Conservation (phyloP, 2,888 invertebrate genomes). For the Agriopis leucophaearia region DNA sequence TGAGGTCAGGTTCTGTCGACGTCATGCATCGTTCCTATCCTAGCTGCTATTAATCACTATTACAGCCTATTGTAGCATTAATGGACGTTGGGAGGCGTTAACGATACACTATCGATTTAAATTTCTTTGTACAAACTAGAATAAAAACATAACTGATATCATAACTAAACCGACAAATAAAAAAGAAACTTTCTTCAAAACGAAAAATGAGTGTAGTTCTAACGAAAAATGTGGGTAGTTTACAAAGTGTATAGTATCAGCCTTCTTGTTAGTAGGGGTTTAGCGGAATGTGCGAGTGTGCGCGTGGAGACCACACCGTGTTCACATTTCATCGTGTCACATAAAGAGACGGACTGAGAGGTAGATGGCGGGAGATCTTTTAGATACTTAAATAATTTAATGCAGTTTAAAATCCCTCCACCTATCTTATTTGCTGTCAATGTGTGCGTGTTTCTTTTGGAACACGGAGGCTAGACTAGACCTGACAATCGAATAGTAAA, state of each 20-base stretch:
- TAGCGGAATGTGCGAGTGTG: constrained; percentile 83
- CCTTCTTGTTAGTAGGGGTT: constrained; percentile 79
- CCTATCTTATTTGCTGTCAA: constrained; percentile 45
- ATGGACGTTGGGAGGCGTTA: constrained; percentile 71
- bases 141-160: too few species aligned
- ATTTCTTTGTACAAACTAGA: neutral
- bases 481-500: neutral
- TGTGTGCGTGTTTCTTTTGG: constrained; percentile 33
- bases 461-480: constrained; percentile 24
- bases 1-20: constrained; percentile 54
- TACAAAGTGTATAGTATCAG: constrained; percentile 67
- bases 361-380: constrained; percentile 53
- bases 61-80: constrained; percentile 82
- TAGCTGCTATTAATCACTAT: constrained; percentile 73
- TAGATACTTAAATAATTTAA: constrained; percentile 14
- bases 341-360: constrained; percentile 45
- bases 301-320: constrained; percentile 84
- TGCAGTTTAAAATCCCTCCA: constrained; percentile 53
- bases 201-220: constrained; percentile 7
- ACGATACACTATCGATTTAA: constrained; percentile 62
- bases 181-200: neutral
- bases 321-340: constrained; percentile 59
- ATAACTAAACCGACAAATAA: constrained; percentile 24
- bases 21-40: constrained; percentile 78
- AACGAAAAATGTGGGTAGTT: constrained; percentile 7